A percentile compares a stretch with the other conserved stretches of the same genome.
Evolutionary conservation across 2,888 invertebrate genomes (phyloP).

Genomic region (Corbicula japonica): DNA sequence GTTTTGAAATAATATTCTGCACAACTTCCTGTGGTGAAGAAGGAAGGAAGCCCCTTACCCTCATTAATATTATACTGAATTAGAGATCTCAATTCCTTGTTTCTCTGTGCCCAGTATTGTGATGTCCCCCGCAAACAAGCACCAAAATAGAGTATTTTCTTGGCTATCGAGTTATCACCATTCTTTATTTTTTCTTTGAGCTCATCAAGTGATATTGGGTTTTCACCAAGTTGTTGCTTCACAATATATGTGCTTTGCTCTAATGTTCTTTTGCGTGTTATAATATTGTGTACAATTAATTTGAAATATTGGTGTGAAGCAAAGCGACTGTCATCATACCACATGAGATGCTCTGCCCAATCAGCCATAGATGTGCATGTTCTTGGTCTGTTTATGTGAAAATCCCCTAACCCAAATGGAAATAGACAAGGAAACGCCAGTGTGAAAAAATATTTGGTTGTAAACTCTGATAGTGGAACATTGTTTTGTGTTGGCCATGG

Average conservation of each 20-base stretch:
- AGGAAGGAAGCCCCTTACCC: slow-evolving; percentile 62
- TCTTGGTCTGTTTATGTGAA: slow-evolving; percentile 52
- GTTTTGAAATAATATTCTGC: slow-evolving; percentile 72
- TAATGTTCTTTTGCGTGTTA: slow-evolving; percentile 62
- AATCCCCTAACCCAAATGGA: slow-evolving; percentile 63
- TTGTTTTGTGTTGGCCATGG: slow-evolving; percentile 11
- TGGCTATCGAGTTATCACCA: slow-evolving; percentile 49
- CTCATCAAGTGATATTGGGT: slow-evolving; percentile 54
- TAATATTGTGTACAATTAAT: slow-evolving; percentile 66
- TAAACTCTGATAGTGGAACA: slow-evolving; percentile 29
- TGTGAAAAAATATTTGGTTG: slow-evolving; percentile 24
- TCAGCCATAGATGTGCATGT: slow-evolving; percentile 57
- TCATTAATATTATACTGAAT: slow-evolving; percentile 56
- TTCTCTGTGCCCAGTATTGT: slow-evolving; percentile 62
- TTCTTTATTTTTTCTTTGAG: slow-evolving; percentile 52
- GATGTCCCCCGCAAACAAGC: slow-evolving; percentile 52
- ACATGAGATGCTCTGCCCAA: slow-evolving; percentile 63
- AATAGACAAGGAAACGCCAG: slow-evolving; percentile 29
- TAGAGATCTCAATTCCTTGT: slow-evolving; percentile 50
- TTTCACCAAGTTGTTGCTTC: slow-evolving; percentile 67
- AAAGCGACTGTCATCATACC: slow-evolving; percentile 62
- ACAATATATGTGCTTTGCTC: slow-evolving; percentile 60
- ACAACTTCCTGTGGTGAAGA: slow-evolving; percentile 70
- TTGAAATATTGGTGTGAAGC: slow-evolving; percentile 64
- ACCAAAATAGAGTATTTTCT: slow-evolving; percentile 63